Evolutionary conservation across 2,797 vertebrate genomes (phyloP).

Genomic region (Neosilurus hyrtlii): DNA sequence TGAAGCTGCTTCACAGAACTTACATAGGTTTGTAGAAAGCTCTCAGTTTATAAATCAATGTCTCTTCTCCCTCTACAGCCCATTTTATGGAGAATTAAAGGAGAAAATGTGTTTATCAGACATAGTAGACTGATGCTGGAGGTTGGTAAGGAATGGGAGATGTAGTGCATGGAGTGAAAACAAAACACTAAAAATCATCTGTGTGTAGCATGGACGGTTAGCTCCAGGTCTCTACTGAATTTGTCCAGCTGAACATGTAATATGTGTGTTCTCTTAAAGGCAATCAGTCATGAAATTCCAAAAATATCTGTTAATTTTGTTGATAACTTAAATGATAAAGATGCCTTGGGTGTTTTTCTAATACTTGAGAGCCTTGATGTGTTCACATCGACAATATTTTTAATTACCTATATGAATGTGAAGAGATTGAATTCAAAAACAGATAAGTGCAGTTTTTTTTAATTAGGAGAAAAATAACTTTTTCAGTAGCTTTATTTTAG

Average conservation of each 20-base stretch:
- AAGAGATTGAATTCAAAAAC: too few species aligned
- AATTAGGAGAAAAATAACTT: too few species aligned
- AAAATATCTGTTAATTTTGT: too few species aligned
- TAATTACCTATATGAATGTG: too few species aligned
- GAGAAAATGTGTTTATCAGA: conserved; percentile 90
- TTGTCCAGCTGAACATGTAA: background rate
- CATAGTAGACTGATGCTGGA: conserved; percentile 91
- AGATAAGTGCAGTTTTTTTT: too few species aligned
- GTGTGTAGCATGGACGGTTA: conserved; percentile 2
- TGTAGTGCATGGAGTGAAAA: conserved; percentile 35
- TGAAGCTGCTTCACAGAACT: background rate
- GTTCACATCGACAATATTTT: too few species aligned
- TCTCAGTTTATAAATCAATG: conserved; percentile 10
- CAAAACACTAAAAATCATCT: background rate
- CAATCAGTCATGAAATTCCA: too few species aligned
- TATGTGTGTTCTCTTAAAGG: background rate
- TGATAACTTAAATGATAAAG: too few species aligned
- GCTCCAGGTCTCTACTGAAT: background rate
- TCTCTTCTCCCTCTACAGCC: conserved; percentile 71
- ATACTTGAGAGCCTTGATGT: too few species aligned
- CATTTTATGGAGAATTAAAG: conserved; percentile 84
- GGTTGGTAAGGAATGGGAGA: conserved; percentile 73
- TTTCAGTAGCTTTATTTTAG: too few species aligned
- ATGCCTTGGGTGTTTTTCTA: too few species aligned
- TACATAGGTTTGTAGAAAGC: background rate